Evolutionary conservation across 2,797 vertebrate species (phyloP).

Genomic region (Microctenopoma lineatum): DNA sequence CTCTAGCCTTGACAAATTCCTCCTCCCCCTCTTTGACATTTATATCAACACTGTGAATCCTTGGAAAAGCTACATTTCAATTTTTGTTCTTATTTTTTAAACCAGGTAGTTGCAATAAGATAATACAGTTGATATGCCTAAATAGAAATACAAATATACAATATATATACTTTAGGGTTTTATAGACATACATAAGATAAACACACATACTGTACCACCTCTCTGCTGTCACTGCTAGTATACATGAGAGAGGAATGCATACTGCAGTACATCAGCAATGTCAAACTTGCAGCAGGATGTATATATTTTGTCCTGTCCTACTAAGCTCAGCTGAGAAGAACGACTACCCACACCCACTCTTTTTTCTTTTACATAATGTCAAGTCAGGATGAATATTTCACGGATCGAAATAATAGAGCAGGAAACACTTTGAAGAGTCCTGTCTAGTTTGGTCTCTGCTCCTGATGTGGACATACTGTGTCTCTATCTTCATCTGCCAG

Average conservation of each 20-base stretch:
- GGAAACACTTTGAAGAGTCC: constrained; percentile 18
- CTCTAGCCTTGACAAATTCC: neutral
- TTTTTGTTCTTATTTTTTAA: constrained; percentile 4
- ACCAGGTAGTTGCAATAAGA: neutral
- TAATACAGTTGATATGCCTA: neutral
- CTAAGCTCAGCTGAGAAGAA: constrained; percentile 21
- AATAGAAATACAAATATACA: neutral
- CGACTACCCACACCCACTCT: constrained; percentile 20
- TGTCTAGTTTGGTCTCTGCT: neutral
- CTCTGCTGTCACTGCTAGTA: constrained; percentile 17
- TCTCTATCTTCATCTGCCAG: constrained; percentile 23
- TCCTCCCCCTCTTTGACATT: neutral
- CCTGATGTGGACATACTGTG: constrained; percentile 34
- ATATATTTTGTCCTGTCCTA: constrained; percentile 24
- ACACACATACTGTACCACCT: constrained; percentile 7
- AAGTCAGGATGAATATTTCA: constrained; percentile 49
- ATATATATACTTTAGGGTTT: neutral
- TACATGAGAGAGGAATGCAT: constrained; percentile 8
- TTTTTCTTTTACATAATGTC: constrained; percentile 31
- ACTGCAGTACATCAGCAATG: constrained; percentile 44
- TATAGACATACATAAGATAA: neutral
- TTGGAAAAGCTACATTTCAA: neutral
- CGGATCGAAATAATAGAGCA: constrained; percentile 35
- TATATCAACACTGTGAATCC: neutral
- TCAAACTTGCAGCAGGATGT: constrained; percentile 35